Evolutionary conservation across 2,113 vertebrate species (phyloP).

Genomic region (Rhagologus leucostigma): DNA sequence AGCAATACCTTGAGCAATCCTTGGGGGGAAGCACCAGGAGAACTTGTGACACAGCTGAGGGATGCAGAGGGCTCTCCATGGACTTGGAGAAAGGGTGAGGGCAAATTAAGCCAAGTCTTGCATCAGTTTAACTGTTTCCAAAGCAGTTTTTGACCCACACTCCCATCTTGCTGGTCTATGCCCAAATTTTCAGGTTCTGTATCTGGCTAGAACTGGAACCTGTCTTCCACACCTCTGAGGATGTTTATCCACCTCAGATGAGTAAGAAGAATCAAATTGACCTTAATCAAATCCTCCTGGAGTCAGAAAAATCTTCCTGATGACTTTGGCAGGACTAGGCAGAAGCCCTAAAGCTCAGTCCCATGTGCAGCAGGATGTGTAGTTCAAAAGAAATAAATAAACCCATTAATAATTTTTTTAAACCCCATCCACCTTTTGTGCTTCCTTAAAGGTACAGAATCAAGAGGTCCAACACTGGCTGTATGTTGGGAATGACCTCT

Average conservation of each 20-base stretch:
- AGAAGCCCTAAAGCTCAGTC: background rate
- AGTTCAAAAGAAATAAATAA: background rate
- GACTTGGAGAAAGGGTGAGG: too few relatives aligned
- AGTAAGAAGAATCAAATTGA: background rate
- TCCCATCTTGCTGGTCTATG: fast-evolving
- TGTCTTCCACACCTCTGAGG: background rate
- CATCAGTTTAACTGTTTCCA: background rate
- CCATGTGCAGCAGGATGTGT: background rate
- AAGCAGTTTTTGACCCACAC: fast-evolving
- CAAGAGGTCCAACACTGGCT: background rate
- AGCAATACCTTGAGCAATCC: background rate
- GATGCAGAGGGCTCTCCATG: background rate
- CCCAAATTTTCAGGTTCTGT: background rate
- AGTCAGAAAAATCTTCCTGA: background rate
- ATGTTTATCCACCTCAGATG: background rate
- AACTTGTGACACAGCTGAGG: fast-evolving
- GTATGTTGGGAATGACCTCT: background rate
- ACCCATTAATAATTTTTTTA: background rate
- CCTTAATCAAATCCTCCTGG: background rate
- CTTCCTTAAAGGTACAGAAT: background rate
- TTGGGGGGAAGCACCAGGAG: background rate
- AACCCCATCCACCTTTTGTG: background rate
- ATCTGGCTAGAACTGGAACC: background rate
- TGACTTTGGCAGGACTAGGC: background rate
- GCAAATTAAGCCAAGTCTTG: background rate